Percentiles rank a stretch among this genome's conserved stretches.
phyloP scores from a whole-genome alignment of 1,140 invertebrate species.

The Stegodyphus dumicola region DNA sequence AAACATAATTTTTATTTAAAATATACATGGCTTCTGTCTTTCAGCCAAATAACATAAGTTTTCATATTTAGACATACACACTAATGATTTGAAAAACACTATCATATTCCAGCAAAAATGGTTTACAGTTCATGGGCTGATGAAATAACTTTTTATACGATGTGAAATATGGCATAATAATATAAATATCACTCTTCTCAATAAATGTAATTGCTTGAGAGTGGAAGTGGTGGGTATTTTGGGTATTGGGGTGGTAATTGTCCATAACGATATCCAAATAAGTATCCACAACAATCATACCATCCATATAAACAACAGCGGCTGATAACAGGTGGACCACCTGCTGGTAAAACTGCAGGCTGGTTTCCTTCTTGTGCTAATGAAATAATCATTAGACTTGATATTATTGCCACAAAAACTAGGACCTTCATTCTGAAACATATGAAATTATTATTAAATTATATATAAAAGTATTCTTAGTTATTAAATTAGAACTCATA shows the following conservation, averaged over 20 bases:
- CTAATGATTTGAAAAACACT: no score
- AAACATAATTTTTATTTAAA: not conserved
- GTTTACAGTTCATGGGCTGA: no score
- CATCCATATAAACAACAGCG: conserved; percentile 51
- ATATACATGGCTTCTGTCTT: no score
- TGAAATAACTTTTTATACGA: no score
- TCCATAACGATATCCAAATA: conserved; percentile 48
- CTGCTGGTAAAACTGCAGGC: not conserved
- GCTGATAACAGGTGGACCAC: conserved; percentile 33
- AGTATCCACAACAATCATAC: conserved; percentile 47
- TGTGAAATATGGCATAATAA: no score
- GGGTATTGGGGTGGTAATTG: conserved; percentile 31
- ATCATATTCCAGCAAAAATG: no score
- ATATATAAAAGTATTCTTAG: not conserved
- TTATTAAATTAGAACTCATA: not conserved
- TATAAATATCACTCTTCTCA: no score
- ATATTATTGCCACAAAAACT: not conserved
- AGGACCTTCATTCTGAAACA: conserved; percentile 37
- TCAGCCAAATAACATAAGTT: no score
- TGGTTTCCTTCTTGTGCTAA: not conserved
- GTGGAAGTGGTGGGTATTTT: conserved; percentile 33
- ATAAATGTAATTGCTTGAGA: conserved; percentile 31
- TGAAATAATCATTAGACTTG: conserved; percentile 3
- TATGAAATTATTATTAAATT: not conserved
- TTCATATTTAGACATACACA: no score